Conservation (phyloP, 2,888 invertebrate species). For the Agonopterix subpropinquella region DNA sequence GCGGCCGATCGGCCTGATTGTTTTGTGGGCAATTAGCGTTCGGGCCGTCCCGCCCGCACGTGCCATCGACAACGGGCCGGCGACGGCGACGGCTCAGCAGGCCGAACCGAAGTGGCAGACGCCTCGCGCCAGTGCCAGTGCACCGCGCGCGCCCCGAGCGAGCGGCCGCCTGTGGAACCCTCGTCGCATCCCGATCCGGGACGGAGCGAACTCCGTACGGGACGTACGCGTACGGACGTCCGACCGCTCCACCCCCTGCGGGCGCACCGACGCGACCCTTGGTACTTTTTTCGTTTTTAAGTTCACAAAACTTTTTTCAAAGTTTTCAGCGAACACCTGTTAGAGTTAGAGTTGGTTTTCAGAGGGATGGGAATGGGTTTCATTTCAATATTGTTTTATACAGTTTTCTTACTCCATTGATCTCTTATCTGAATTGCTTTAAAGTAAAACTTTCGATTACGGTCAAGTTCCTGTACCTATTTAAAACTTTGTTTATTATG, state of each 20-base stretch:
- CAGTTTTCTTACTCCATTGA: constrained; percentile 2
- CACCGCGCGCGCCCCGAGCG: constrained; percentile 65
- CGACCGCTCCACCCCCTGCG: constrained; percentile 12
- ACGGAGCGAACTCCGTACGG: constrained; percentile 23
- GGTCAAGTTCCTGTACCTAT: too few relatives aligned
- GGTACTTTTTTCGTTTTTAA: constrained; percentile 25
- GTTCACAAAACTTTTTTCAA: constrained; percentile 18
- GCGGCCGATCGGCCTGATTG: constrained; percentile 56
- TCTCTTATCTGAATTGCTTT: constrained; percentile 8
- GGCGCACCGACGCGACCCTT: constrained; percentile 16
- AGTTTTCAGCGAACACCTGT: constrained; percentile 15
- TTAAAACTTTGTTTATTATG: too few relatives aligned
- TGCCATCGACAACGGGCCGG: constrained; percentile 1
- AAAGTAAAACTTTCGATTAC: background rate
- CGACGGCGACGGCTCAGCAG: constrained; percentile 8
- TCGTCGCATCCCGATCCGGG: constrained; percentile 18
- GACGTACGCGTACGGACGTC: constrained; percentile 12
- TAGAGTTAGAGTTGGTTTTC: constrained; percentile 9
- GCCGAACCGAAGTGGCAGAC: background rate
- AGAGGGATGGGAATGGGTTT: background rate
- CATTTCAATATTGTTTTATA: background rate
- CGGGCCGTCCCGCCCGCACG: constrained; percentile 49
- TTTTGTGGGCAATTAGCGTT: constrained; percentile 72
- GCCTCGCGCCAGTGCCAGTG: constrained; percentile 53
- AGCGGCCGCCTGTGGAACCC: constrained; percentile 45